A percentile compares a stretch with the other conserved stretches of the same genome.
phyloP scores from a whole-genome alignment of 2,888 invertebrate genomes.

The Eupithecia dodoneata region DNA sequence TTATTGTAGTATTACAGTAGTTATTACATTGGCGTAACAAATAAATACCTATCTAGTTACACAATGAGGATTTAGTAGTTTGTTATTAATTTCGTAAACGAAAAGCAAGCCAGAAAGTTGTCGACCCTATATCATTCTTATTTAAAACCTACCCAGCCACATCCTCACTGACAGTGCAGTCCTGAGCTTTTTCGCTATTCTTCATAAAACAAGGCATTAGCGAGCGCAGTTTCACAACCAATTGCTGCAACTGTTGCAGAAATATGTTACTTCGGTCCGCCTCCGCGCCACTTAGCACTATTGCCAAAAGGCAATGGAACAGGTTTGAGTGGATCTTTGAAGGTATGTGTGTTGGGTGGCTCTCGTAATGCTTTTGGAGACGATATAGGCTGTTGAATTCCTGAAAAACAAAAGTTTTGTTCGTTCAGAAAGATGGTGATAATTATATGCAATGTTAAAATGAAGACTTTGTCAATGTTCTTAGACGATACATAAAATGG shows the following conservation, averaged over 20 bases:
- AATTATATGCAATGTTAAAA: not conserved
- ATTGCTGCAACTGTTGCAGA: constrained; percentile 70
- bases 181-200: constrained; percentile 54
- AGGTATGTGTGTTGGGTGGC: constrained; percentile 72
- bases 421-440: not conserved
- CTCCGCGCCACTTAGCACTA: constrained; percentile 66
- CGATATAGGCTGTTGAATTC: constrained; percentile 73
- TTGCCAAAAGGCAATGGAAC: constrained; percentile 73
- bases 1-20: too few species aligned
- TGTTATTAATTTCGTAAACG: not conserved
- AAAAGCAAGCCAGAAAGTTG: not conserved
- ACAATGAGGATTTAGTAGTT: not conserved
- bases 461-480: not conserved
- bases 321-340: constrained; percentile 70
- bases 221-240: constrained; percentile 68
- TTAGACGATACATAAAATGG: too few species aligned
- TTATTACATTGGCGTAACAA: too few species aligned
- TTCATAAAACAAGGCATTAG: constrained; percentile 70
- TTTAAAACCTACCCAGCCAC: constrained; percentile 63
- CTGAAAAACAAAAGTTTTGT: constrained; percentile 50
- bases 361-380: constrained; percentile 74
- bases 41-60: not conserved
- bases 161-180: constrained; percentile 71
- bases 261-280: constrained; percentile 67
- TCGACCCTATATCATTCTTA: not conserved